These are phyloP conservation scores for Chamaea fasciata DNA, from an alignment of 2,113 vertebrate species.

Conservation along the genomic window DNA sequence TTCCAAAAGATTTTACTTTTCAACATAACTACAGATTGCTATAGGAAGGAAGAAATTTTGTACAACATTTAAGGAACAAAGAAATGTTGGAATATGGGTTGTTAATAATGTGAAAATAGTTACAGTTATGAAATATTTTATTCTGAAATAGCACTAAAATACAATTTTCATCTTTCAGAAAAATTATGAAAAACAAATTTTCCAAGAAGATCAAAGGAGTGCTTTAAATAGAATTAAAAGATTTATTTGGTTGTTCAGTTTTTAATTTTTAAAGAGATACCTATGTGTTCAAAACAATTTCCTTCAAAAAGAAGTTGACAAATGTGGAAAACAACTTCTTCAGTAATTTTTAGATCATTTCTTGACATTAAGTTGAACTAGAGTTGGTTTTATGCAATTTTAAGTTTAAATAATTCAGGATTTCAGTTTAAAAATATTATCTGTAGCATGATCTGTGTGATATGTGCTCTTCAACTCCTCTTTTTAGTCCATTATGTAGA, in stretches of 20 bases:
- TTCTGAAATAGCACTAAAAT: background rate
- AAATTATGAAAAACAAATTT: background rate
- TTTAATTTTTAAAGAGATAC: background rate
- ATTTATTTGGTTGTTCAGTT: background rate
- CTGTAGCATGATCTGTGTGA: background rate
- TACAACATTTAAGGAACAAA: background rate
- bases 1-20: background rate
- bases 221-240: background rate
- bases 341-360: background rate
- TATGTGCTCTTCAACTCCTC: background rate
- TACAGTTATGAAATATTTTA: background rate
- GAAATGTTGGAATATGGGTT: background rate
- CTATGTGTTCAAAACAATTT: background rate
- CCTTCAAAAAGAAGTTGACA: accelerated
- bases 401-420: background rate
- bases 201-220: background rate
- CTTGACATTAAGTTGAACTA: background rate
- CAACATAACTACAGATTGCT: background rate
- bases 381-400: background rate
- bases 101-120: background rate
- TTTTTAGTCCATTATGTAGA: background rate
- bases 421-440: background rate
- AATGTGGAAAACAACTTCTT: background rate
- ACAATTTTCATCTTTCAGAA: background rate
- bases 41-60: background rate